Percentiles rank a stretch among this genome's conserved stretches.
Evolutionary conservation across 2,113 vertebrate genomes (phyloP).

Genomic region (Rhombomys opimus): DNA sequence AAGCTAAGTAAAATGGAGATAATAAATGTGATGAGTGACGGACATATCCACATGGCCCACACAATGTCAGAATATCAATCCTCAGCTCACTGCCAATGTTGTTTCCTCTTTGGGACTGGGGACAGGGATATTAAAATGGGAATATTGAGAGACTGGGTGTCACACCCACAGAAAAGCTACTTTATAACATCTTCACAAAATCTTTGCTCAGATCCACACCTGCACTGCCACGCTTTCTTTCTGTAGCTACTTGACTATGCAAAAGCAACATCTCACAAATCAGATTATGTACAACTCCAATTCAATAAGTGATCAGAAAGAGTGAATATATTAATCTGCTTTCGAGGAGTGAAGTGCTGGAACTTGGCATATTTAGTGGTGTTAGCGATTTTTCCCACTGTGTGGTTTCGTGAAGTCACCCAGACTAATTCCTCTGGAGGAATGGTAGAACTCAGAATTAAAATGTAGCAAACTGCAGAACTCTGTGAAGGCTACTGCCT

Average conservation of each 20-base stretch:
- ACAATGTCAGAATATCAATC: not conserved
- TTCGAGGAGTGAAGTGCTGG: conserved; percentile 23
- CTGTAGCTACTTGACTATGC: not conserved
- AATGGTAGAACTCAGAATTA: conserved; percentile 55
- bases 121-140: not conserved
- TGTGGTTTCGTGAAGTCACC: conserved; percentile 40
- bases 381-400: conserved; percentile 44
- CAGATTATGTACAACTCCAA: conserved; percentile 20
- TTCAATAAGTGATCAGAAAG: conserved; percentile 23
- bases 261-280: conserved; percentile 39
- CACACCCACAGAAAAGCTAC: not conserved
- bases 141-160: not conserved
- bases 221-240: not conserved
- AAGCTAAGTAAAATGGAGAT: conserved; percentile 24
- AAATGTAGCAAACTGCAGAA: conserved; percentile 44
- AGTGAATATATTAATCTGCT: conserved; percentile 60
- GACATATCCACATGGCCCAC: not conserved
- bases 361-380: conserved; percentile 23
- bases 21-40: not conserved
- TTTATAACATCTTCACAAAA: not conserved
- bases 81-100: not conserved
- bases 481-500: not conserved
- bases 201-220: not conserved
- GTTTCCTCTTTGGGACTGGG: not conserved
- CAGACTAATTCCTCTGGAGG: conserved; percentile 52